Evolutionary conservation across 1,140 invertebrate genomes (phyloP), one percentile per base, ranked within the genome.

Genomic region (Procambarus clarkii): DNA sequence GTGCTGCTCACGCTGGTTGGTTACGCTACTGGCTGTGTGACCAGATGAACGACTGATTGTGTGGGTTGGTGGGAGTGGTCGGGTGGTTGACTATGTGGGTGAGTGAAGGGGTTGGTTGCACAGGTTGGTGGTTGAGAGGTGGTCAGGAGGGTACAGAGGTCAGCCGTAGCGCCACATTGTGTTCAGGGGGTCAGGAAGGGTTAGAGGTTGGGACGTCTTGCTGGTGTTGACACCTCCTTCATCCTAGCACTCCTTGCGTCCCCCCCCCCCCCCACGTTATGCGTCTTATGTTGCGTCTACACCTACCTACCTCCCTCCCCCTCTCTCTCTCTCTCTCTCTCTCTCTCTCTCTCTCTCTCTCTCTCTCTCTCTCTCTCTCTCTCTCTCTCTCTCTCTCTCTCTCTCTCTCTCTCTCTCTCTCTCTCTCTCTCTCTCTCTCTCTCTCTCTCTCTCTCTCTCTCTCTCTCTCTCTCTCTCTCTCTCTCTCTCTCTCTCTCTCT

Each of bases 311-410:
- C 5, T 54, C 5, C 45, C n/a, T 81, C 79, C 18, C 21, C 54
- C 13, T 24, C 79, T 81, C 79, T 54, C 45, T 81, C 79, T 48
- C 46, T 54, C 45, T n/a, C 46, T 81, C 79, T 81, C 79, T n/a
- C 46, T 54, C 46, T 81, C 79, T 54, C 79, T 81, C 79, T 77
- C 79, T 54, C 79, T 77, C 76, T 77, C 76, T 48, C 45, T 54
- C 79, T 81, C 48, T 46, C 76, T 77, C 76, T 46, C 76, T 81
- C 48, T 24, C 79, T 24, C 79, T 54, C 45, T 21, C 60, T 64
- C 60, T 79, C 77, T 46, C 77, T 46, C 71, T n/a, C 21, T n/a
- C 21, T 74, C 21, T n/a, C 71, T n/a, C 21, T 74, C 21, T 74
- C 34, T n/a, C 4, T 74, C 34, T 74, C 3, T n/a, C 71, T n/a